A percentile compares a stretch with the other conserved stretches of the same genome.
Evolutionary conservation across 2,888 invertebrate genomes (phyloP).

Genomic region (Augochlorella aurata): DNA sequence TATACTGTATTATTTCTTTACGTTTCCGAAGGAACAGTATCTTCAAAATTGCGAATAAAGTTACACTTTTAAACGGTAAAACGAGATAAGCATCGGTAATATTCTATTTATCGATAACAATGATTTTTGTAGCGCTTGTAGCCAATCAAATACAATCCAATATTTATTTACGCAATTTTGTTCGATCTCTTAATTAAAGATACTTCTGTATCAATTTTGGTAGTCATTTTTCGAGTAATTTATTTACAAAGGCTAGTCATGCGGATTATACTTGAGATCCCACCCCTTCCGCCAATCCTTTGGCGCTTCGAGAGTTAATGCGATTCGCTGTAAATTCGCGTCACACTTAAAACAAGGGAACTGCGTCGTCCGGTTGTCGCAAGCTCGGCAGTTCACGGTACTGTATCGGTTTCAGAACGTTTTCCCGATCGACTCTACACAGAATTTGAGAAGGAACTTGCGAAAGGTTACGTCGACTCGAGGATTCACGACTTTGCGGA

Average conservation of each 20-base stretch:
- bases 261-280: too few relatives aligned
- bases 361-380: slow-evolving; percentile 34
- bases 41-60: not conserved
- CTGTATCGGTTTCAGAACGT: not conserved
- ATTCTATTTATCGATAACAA: too few relatives aligned
- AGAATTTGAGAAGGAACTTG: slow-evolving; percentile 30
- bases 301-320: not conserved
- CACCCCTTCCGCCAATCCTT: too few relatives aligned
- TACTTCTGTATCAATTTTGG: too few relatives aligned
- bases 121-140: too few relatives aligned
- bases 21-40: not conserved
- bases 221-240: too few relatives aligned
- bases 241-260: too few relatives aligned
- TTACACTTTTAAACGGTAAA: too few relatives aligned
- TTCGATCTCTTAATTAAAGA: too few relatives aligned
- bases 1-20: not conserved
- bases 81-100: too few relatives aligned
- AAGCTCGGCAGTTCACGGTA: slow-evolving; percentile 38
- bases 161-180: too few relatives aligned
- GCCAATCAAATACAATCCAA: too few relatives aligned
- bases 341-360: slow-evolving; percentile 20
- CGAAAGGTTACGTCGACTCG: slow-evolving; percentile 12
- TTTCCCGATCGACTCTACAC: not conserved
- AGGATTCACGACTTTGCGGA: slow-evolving; percentile 2
- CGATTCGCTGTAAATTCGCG: not conserved